Evolutionary conservation across 2,888 invertebrate species (phyloP).

Genomic region (Maniola hyperantus): DNA sequence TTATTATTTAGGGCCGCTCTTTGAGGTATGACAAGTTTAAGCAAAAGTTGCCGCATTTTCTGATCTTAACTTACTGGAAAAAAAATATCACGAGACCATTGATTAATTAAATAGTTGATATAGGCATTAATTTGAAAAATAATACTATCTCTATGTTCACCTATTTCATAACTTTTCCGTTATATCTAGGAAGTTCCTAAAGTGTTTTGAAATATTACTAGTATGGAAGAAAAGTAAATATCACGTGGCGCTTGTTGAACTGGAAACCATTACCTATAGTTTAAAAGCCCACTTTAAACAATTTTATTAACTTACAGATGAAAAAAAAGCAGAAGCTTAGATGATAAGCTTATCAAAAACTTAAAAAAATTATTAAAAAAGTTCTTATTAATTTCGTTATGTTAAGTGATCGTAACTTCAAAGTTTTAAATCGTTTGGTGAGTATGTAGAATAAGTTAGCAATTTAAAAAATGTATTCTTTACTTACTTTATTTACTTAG

Average conservation of each 20-base stretch:
- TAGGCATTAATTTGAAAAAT: no score
- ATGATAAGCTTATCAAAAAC: not conserved
- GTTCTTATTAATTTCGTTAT: not conserved
- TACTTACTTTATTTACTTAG: no score
- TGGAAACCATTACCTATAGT: constrained; percentile 14
- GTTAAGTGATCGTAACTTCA: not conserved
- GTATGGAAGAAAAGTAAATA: constrained; percentile 29
- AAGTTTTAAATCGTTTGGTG: not conserved
- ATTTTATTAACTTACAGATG: constrained; percentile 1
- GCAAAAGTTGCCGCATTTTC: not conserved
- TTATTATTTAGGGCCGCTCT: not conserved
- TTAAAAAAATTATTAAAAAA: not conserved
- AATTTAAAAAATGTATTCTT: no score
- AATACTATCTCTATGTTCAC: no score
- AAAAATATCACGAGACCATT: not conserved
- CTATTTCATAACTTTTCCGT: not conserved
- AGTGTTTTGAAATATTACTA: constrained; percentile 7
- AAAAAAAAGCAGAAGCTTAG: not conserved
- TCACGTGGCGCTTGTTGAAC: constrained; percentile 29
- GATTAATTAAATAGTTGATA: no score
- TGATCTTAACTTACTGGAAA: not conserved
- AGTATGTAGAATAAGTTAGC: not conserved
- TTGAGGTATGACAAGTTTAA: not conserved
- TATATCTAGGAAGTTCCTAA: not conserved
- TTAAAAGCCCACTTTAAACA: constrained; percentile 17